A percentile compares a stretch with the other conserved stretches of the same genome.
These are phyloP conservation scores for Cremastobaeus sp. DNA, from an alignment of 2,888 invertebrate genomes.

Conservation along the genomic window DNA sequence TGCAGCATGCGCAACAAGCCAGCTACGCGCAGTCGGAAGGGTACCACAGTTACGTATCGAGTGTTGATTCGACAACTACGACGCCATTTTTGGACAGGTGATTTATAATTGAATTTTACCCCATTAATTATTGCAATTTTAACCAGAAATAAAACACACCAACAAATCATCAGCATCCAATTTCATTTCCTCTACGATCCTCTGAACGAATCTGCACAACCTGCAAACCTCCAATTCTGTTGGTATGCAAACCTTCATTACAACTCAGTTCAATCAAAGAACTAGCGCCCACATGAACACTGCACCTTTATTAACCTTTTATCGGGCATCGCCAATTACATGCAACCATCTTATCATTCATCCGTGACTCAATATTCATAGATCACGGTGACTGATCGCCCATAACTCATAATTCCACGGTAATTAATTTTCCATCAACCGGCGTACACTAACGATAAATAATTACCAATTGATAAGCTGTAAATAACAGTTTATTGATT, in stretches of 20 bases:
- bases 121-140: no score
- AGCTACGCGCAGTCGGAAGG: slow-evolving; percentile 90
- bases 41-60: slow-evolving; percentile 89
- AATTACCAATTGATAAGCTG: slow-evolving; percentile 39
- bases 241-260: no score
- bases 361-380: slow-evolving; percentile 25
- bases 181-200: no score
- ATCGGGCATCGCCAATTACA: slow-evolving; percentile 18
- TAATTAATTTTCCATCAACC: slow-evolving; percentile 34
- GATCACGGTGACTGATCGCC: slow-evolving; percentile 32
- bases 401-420: slow-evolving; percentile 31
- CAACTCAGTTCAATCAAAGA: no score
- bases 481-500: slow-evolving; percentile 38
- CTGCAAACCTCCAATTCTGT: no score
- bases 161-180: no score
- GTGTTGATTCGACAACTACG: slow-evolving; percentile 84
- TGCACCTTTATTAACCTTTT: slow-evolving; percentile 28
- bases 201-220: no score
- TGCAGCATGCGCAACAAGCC: slow-evolving; percentile 84
- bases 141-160: no score
- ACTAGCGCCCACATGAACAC: no score
- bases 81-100: slow-evolving; percentile 87
- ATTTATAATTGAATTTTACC: slow-evolving; percentile 7
- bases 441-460: slow-evolving; percentile 29
- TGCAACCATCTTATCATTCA: slow-evolving; percentile 22